phyloP scores from a whole-genome alignment of 2,888 invertebrate species.

The Eupithecia subfuscata region DNA sequence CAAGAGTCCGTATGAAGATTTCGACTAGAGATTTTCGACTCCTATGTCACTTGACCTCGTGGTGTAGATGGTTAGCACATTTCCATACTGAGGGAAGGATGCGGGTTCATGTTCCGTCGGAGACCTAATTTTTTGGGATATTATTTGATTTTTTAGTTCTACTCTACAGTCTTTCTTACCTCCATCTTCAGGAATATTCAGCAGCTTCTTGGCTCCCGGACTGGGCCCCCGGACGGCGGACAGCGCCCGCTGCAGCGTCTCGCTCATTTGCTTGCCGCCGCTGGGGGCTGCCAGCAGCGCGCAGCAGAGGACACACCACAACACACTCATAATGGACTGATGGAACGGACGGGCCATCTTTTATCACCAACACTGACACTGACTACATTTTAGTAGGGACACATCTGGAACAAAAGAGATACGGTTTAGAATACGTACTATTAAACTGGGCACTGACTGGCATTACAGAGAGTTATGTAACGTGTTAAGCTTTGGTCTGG shows the following conservation, averaged over 20 bases:
- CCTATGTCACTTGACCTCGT: too few relatives aligned
- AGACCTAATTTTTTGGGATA: too few relatives aligned
- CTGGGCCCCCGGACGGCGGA: slow-evolving; percentile 81
- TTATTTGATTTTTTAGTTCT: too few relatives aligned
- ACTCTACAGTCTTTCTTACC: too few relatives aligned
- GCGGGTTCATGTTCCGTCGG: too few relatives aligned
- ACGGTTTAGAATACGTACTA: background rate
- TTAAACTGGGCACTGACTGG: too few relatives aligned
- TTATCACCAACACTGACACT: slow-evolving; percentile 12
- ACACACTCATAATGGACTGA: slow-evolving; percentile 47
- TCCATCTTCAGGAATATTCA: slow-evolving; percentile 83
- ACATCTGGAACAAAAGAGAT: slow-evolving; percentile 50
- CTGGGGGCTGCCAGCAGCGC: slow-evolving; percentile 56
- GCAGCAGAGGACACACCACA: slow-evolving; percentile 48
- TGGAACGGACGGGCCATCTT: slow-evolving; percentile 34
- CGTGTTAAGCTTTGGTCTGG: too few relatives aligned
- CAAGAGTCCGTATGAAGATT: too few relatives aligned
- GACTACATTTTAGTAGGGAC: slow-evolving; percentile 46
- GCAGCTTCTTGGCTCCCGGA: slow-evolving; percentile 81
- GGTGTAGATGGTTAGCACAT: too few relatives aligned
- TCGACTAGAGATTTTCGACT: too few relatives aligned
- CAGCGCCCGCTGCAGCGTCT: slow-evolving; percentile 81
- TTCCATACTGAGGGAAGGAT: too few relatives aligned
- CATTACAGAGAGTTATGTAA: too few relatives aligned
- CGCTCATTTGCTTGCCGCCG: slow-evolving; percentile 78